These are phyloP conservation scores for Nasalis larvatus DNA, from an alignment of 2,113 vertebrate species.

Conservation along the genomic window DNA sequence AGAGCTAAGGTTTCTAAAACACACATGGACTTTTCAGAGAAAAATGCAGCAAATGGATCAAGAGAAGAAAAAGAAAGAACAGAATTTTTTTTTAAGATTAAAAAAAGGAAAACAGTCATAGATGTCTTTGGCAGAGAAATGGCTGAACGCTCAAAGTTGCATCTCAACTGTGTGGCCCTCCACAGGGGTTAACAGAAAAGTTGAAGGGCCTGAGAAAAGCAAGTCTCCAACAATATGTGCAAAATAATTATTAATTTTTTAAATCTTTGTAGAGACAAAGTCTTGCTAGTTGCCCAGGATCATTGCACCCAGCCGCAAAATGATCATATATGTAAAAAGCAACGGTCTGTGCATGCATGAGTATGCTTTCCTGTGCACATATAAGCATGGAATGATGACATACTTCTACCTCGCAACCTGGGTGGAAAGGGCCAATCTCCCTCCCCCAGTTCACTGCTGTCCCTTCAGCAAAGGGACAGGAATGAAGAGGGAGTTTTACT, in stretches of 20 bases:
- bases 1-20: background rate
- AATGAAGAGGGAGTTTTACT: accelerated
- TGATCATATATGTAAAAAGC: background rate
- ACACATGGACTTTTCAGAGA: background rate
- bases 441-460: too few relatives aligned
- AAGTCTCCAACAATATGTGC: background rate
- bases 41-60: too few relatives aligned
- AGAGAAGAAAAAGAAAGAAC: background rate
- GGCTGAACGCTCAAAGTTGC: background rate
- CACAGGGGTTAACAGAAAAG: too few relatives aligned
- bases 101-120: background rate
- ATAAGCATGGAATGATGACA: accelerated
- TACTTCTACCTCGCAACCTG: accelerated
- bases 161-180: background rate
- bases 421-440: background rate
- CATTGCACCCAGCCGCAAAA: too few relatives aligned
- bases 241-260: too few relatives aligned
- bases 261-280: too few relatives aligned
- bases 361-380: accelerated
- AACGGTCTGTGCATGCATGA: accelerated
- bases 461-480: background rate
- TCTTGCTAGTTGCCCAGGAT: too few relatives aligned
- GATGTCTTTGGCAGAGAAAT: background rate
- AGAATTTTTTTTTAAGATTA: too few relatives aligned
- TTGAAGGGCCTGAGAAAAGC: background rate